phyloP scores from a whole-genome alignment of 1,140 invertebrate species.

The Myzus persicae region DNA sequence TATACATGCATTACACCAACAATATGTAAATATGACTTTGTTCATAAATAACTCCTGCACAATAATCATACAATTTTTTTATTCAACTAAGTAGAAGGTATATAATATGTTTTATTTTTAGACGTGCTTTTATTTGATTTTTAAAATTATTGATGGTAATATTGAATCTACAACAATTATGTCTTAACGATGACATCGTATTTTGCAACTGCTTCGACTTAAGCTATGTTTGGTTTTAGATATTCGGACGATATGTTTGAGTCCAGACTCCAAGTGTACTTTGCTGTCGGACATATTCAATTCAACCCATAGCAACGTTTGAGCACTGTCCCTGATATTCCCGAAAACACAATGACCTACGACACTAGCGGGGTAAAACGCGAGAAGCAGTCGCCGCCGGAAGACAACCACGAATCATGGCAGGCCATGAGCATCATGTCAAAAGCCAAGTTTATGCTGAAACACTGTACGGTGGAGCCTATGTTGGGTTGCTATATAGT shows the following conservation, averaged over 20 bases:
- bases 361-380: not conserved
- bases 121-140: not conserved
- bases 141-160: not conserved
- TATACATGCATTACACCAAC: not conserved
- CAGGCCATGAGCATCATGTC: slow-evolving; percentile 43
- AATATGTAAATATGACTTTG: not conserved
- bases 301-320: not conserved
- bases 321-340: too few relatives aligned
- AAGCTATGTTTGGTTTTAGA: not conserved
- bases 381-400: not conserved
- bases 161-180: not conserved
- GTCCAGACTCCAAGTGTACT: too few relatives aligned
- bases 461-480: slow-evolving; percentile 80
- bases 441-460: slow-evolving; percentile 65
- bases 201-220: not conserved
- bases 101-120: not conserved
- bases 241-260: not conserved
- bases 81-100: not conserved
- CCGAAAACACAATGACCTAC: slow-evolving; percentile 19
- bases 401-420: slow-evolving; percentile 40
- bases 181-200: not conserved
- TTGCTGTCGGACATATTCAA: not conserved
- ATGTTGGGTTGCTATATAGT: slow-evolving; percentile 82
- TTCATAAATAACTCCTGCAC: not conserved
- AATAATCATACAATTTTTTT: not conserved